Conservation (phyloP, 2,113 vertebrate species). For the Patagioenas fasciata region DNA sequence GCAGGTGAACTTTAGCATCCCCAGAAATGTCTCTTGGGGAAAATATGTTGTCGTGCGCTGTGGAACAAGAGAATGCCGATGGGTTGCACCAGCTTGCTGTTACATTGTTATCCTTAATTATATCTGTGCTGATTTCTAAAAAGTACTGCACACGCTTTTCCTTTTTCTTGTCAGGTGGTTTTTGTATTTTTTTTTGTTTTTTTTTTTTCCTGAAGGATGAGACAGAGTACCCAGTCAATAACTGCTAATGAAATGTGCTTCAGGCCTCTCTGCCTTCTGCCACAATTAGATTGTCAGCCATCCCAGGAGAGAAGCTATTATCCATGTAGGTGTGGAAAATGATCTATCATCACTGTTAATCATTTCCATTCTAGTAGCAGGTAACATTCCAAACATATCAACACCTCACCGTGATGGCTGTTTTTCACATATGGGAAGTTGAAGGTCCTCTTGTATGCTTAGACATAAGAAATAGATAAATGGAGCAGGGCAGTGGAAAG, state of each 20-base stretch:
- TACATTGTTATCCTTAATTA: constrained; percentile 56
- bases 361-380: neutral
- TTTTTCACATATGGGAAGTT: neutral
- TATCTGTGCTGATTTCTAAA: constrained; percentile 19
- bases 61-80: neutral
- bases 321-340: neutral
- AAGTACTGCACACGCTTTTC: constrained; percentile 41
- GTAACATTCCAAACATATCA: neutral
- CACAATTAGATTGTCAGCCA: constrained; percentile 23
- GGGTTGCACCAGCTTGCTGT: neutral
- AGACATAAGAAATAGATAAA: neutral
- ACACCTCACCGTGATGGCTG: neutral
- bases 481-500: neutral
- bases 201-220: neutral
- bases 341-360: constrained; percentile 25
- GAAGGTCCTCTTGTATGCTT: neutral
- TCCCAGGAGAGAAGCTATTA: neutral
- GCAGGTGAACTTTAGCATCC: constrained; percentile 66
- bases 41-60: neutral
- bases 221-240: neutral
- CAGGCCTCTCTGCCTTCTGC: neutral
- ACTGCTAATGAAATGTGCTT: constrained; percentile 20
- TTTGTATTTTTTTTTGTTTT: neutral
- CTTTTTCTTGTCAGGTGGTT: constrained; percentile 59
- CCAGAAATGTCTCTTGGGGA: constrained; percentile 39